These are phyloP conservation scores for Hydropotes inermis DNA, from an alignment of 2,113 vertebrate species.

Conservation along the genomic window DNA sequence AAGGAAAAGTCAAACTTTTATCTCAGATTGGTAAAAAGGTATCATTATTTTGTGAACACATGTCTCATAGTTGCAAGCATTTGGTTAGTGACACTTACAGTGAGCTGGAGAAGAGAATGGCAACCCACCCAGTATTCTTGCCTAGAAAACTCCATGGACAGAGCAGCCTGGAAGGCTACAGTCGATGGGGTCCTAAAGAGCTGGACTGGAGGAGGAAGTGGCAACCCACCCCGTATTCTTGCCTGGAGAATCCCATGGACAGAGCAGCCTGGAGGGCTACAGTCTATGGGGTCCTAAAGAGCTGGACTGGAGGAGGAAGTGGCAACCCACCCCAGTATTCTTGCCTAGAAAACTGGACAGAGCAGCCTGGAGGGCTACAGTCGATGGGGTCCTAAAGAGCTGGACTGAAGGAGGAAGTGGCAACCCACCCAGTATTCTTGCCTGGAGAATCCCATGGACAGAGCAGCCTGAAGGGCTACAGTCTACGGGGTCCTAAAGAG, in stretches of 20 bases:
- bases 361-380: no score
- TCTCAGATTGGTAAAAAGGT: neutral
- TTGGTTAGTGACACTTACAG: neutral
- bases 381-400: no score
- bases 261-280: neutral
- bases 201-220: neutral
- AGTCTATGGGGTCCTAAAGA: accelerated
- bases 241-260: neutral
- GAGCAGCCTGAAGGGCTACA: no score
- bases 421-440: no score
- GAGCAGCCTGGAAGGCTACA: neutral
- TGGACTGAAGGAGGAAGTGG: no score
- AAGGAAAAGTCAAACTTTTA: neutral
- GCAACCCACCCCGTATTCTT: neutral
- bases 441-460: no score
- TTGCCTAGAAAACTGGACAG: no score
- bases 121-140: neutral
- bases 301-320: no score
- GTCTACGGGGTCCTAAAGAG: no score
- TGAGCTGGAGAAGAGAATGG: neutral
- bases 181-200: neutral
- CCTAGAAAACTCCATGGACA: neutral
- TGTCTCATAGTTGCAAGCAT: neutral
- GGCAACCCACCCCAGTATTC: no score
- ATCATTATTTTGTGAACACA: neutral